These are phyloP conservation scores for Lasioglossum vierecki DNA, from an alignment of 2,888 invertebrate species.

Conservation along the genomic window DNA sequence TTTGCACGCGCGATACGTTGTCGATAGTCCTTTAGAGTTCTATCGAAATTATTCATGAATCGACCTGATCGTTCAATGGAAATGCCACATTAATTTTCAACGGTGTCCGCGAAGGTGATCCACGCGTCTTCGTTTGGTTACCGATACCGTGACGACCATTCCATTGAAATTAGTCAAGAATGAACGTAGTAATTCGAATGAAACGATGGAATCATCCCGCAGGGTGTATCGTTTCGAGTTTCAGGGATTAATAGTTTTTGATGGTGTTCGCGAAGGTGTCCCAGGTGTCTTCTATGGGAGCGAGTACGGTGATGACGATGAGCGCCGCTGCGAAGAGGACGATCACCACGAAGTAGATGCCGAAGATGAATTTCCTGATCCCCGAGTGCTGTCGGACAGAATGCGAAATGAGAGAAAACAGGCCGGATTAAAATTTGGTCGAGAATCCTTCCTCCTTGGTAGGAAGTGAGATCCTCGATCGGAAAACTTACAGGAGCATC, in stretches of 20 bases:
- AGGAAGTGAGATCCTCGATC: background rate
- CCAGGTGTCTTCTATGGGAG: conserved; percentile 90
- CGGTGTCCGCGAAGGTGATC: background rate
- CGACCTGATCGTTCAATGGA: too few species aligned
- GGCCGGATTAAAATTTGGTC: background rate
- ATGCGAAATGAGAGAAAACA: conserved; percentile 18
- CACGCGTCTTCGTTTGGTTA: too few species aligned
- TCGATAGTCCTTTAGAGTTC: too few species aligned
- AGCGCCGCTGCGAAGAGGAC: conserved; percentile 89
- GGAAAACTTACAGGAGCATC: conserved; percentile 90
- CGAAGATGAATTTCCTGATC: conserved; percentile 91
- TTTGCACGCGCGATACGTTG: background rate
- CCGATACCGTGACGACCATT: too few species aligned
- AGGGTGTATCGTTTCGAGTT: background rate
- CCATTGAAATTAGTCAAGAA: too few species aligned
- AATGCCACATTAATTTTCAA: background rate
- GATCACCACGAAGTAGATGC: conserved; percentile 91
- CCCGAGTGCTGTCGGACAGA: conserved; percentile 88
- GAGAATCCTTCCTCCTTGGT: conserved; percentile 37
- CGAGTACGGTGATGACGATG: conserved; percentile 90
- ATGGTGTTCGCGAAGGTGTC: conserved; percentile 75
- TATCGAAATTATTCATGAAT: too few species aligned
- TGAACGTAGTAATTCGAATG: too few species aligned
- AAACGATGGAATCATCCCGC: background rate
- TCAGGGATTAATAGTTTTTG: conserved; percentile 62